Conservation (phyloP, 1,140 invertebrate species). For the Papilio helenus region DNA sequence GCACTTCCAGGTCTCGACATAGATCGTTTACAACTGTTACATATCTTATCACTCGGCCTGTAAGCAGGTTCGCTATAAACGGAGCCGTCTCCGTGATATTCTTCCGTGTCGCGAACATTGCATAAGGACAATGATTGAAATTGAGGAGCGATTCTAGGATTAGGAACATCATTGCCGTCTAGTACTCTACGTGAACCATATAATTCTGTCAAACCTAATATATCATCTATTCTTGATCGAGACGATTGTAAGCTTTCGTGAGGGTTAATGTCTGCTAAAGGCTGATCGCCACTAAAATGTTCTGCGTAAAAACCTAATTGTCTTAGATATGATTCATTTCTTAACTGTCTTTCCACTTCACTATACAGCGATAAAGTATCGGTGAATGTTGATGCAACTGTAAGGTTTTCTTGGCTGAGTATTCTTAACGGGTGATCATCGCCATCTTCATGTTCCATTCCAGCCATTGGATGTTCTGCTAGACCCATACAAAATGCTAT, state of each 20-base stretch:
- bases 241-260: conserved; percentile 73
- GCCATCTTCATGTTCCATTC: conserved; percentile 86
- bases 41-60: conserved; percentile 89
- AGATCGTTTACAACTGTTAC: conserved; percentile 89
- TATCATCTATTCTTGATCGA: conserved; percentile 70
- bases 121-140: conserved; percentile 89
- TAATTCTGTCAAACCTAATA: conserved; percentile 68
- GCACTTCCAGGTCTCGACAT: conserved; percentile 88
- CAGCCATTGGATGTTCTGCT: conserved; percentile 87
- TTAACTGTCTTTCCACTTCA: conserved; percentile 86
- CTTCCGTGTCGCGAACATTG: conserved; percentile 86
- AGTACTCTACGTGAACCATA: conserved; percentile 69
- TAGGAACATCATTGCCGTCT: conserved; percentile 59
- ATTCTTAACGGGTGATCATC: conserved; percentile 93
- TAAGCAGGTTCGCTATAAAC: conserved; percentile 93
- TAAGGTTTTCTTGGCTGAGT: conserved; percentile 94
- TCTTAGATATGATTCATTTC: conserved; percentile 76
- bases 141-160: conserved; percentile 70
- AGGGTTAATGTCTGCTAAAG: conserved; percentile 60
- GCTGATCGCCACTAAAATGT: conserved; percentile 64
- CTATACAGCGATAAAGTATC: conserved; percentile 91
- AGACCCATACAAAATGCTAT: conserved; percentile 93
- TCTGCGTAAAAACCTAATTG: conserved; percentile 79
- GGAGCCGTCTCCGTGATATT: conserved; percentile 87
- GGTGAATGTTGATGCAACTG: conserved; percentile 93